Base-by-base conservation (phyloP, 2,113 vertebrate genomes). In the Hippolais icterina region DNA sequence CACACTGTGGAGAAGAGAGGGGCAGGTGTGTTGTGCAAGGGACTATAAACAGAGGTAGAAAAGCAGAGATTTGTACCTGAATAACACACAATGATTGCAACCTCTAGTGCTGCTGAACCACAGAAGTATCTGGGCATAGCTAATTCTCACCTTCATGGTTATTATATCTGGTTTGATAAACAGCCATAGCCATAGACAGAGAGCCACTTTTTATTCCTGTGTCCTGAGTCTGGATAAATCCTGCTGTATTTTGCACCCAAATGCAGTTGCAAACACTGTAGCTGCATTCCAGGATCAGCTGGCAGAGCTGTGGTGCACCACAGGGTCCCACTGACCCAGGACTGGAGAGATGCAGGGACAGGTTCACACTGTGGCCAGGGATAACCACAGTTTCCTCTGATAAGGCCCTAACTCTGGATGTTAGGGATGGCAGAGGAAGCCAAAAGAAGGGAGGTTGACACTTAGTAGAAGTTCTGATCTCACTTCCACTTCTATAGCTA, bases 401-500 rank as follows among this genome's bases (percentile, higher is more conserved):
- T 49, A 41, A 63, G 8, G 19, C 52, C 15, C 24, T 23, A 4
- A 31, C 27, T 20, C 11, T 87, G 66, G 66, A 25, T 33, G 5
- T 49, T 37, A 53, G 17, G 19, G 5, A 23, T 66, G 24, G 33
- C 12, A 69, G 27, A 60, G 21, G 28, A 66, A 29, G 19, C 15
- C 29, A 71, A 69, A 22, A 18, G 22, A n/a, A 53, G 11, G 23
- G 21, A 50, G 6, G 5, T 1, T 65, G 57, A 41, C 22, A 21
- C 10, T 49, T 65, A 5, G 9, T 5, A 33, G 42, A 94, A 66
- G 10, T 24, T 83, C 39, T 71, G 39, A 15, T 59, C 10, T 41
- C 1, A 1, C 12, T 66, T 3, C 11, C 9, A 20, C 20, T 76
- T 82, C 5, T 49, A 5, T 2, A 42, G 6, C 5, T 3, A 87